phyloP scores from a whole-genome alignment of 2,797 vertebrate species.

The Sebastiscus tertius region DNA sequence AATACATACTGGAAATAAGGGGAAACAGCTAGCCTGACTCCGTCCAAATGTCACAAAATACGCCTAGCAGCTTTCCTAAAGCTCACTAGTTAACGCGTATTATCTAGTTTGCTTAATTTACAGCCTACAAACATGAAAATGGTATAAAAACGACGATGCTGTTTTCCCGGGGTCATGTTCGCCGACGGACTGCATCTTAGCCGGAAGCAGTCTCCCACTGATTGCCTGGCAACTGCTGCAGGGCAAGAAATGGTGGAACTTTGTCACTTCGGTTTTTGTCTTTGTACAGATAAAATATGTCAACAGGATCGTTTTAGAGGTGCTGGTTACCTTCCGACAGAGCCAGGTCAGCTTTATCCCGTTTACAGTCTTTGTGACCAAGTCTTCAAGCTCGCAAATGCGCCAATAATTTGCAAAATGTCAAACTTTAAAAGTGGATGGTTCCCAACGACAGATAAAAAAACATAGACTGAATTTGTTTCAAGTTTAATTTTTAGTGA shows the following conservation, averaged over 20 bases:
- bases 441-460: constrained; percentile 37
- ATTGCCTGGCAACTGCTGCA: not conserved
- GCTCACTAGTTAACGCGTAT: not conserved
- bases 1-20: not conserved
- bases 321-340: not conserved
- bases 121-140: not conserved
- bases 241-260: not conserved
- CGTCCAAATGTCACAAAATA: not conserved
- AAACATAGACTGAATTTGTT: constrained; percentile 56
- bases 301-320: not conserved
- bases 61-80: not conserved
- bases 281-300: not conserved
- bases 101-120: not conserved
- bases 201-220: too few species aligned
- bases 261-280: not conserved
- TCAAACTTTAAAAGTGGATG: constrained; percentile 5
- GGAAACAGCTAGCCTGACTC: not conserved
- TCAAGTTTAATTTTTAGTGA: constrained; percentile 71
- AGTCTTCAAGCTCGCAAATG: not conserved
- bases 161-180: too few species aligned
- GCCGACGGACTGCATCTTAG: too few species aligned
- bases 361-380: not conserved
- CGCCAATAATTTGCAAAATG: not conserved
- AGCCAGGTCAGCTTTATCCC: not conserved
- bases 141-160: rapidly evolving